phyloP scores from a whole-genome alignment of 1,140 invertebrate species.

The Episyrphus balteatus region DNA sequence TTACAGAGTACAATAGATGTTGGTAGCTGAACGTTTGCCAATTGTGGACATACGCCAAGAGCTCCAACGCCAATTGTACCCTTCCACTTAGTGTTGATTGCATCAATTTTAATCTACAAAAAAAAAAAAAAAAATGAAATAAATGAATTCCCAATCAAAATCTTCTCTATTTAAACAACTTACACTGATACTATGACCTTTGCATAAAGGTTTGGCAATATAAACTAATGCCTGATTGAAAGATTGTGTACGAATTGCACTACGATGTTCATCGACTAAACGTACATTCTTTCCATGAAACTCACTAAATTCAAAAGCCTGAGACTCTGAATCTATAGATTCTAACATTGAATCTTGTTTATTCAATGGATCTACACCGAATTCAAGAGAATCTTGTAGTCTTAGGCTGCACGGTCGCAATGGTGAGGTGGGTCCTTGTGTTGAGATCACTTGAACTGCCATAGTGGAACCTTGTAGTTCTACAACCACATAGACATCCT shows the following conservation, averaged over 20 bases:
- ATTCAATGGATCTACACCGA: constrained; percentile 46
- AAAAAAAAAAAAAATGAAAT: neutral
- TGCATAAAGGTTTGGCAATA: constrained; percentile 27
- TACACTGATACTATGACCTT: constrained; percentile 34
- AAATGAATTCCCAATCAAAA: neutral
- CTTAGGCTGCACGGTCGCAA: constrained; percentile 43
- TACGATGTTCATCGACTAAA: constrained; percentile 36
- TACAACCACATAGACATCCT: constrained; percentile 63
- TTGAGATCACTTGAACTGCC: constrained; percentile 47
- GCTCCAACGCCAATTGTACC: constrained; percentile 68
- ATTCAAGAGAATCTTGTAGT: constrained; percentile 51
- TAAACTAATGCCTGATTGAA: constrained; percentile 33
- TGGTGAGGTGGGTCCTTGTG: constrained; percentile 41
- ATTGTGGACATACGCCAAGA: constrained; percentile 55
- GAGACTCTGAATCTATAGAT: constrained; percentile 32
- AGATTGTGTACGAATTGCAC: constrained; percentile 22
- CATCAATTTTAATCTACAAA: constrained; percentile 57
- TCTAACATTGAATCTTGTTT: constrained; percentile 38
- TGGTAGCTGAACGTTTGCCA: constrained; percentile 47
- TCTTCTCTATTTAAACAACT: constrained; percentile 1
- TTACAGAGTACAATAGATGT: constrained; percentile 62
- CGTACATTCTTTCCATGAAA: constrained; percentile 65
- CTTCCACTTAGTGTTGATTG: constrained; percentile 63
- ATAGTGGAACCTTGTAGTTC: constrained; percentile 62
- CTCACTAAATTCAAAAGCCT: constrained; percentile 50